Percentiles rank a stretch among this genome's conserved stretches.
These are phyloP conservation scores for Helicoverpa assulta DNA, from an alignment of 2,888 invertebrate species.

Conservation along the genomic window DNA sequence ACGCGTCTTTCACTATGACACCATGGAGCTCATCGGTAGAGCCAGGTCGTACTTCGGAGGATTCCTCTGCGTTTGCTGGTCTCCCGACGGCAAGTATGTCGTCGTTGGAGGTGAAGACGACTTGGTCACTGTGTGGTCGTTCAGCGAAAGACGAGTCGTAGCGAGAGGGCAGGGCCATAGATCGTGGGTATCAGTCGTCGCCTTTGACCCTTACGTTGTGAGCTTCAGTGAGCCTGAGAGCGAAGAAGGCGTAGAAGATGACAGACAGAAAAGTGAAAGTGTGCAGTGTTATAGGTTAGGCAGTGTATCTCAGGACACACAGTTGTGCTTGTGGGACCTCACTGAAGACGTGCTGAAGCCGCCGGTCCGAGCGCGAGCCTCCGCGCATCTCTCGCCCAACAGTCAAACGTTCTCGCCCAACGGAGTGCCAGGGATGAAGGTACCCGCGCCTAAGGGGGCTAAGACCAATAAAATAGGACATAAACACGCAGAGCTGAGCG, in stretches of 20 bases:
- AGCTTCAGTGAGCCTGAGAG: constrained; percentile 92
- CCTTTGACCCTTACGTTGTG: constrained; percentile 97
- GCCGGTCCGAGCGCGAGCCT: constrained; percentile 89
- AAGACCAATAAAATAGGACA: constrained; percentile 82
- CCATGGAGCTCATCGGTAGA: constrained; percentile 98
- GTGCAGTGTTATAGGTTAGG: constrained; percentile 95
- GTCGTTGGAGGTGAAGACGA: constrained; percentile 99
- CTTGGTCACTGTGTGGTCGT: constrained; percentile 98
- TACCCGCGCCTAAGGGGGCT: constrained; percentile 70
- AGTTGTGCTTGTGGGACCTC: constrained; percentile 99
- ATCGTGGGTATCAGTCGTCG: constrained; percentile 99
- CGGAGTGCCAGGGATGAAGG: constrained; percentile 74
- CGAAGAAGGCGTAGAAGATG: constrained; percentile 90
- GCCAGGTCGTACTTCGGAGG: constrained; percentile 99
- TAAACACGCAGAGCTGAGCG: constrained; percentile 79
- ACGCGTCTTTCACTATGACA: constrained; percentile 98
- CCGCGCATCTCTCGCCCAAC: constrained; percentile 79
- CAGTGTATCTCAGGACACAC: constrained; percentile 99
- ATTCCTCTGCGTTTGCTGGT: constrained; percentile 99
- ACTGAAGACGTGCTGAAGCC: constrained; percentile 98
- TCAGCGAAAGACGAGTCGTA: constrained; percentile 97
- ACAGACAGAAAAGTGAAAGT: constrained; percentile 74
- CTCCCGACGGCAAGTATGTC: constrained; percentile 98
- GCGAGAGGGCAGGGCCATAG: constrained; percentile 99
- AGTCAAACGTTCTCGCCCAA: constrained; percentile 73